Conservation (phyloP, 35 echinoderm and acorn worm species). For the Amphiura filiformis region DNA sequence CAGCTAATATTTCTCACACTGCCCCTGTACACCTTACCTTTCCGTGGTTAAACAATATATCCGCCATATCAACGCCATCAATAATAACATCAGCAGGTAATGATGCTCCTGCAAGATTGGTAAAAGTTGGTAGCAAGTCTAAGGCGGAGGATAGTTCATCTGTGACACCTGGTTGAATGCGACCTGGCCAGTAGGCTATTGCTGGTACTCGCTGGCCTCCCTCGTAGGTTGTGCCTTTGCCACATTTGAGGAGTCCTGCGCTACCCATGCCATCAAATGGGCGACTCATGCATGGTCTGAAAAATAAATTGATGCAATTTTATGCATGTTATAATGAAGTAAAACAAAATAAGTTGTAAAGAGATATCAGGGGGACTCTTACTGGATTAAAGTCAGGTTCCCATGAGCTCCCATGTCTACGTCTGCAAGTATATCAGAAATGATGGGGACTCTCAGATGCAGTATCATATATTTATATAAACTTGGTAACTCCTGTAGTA, state of each 20-base stretch:
- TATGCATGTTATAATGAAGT: neutral
- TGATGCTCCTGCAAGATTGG: conserved; percentile 41
- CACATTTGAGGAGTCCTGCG: conserved; percentile 80
- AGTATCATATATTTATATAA: too few species aligned
- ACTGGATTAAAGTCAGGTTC: too few species aligned
- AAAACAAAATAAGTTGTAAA: too few species aligned
- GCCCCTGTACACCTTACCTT: too few species aligned
- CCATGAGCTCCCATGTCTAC: too few species aligned
- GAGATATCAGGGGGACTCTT: too few species aligned
- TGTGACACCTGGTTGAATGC: conserved; percentile 63
- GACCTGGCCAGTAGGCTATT: conserved; percentile 75
- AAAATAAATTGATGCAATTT: conserved; percentile 1
- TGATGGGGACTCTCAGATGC: too few species aligned
- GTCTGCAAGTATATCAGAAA: too few species aligned
- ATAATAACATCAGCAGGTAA: conserved; percentile 49
- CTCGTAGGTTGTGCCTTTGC: conserved; percentile 84
- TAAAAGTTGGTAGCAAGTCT: conserved; percentile 71
- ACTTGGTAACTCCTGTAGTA: too few species aligned
- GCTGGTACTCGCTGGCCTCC: conserved; percentile 77
- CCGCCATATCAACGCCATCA: conserved; percentile 69
- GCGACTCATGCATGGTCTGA: conserved; percentile 47
- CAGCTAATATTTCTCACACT: too few species aligned
- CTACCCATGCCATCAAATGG: conserved; percentile 39
- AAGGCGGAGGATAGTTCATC: conserved; percentile 60
- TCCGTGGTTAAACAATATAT: conserved; percentile 44